Conservation (phyloP, 2,888 invertebrate species). For the Drepana falcataria region DNA sequence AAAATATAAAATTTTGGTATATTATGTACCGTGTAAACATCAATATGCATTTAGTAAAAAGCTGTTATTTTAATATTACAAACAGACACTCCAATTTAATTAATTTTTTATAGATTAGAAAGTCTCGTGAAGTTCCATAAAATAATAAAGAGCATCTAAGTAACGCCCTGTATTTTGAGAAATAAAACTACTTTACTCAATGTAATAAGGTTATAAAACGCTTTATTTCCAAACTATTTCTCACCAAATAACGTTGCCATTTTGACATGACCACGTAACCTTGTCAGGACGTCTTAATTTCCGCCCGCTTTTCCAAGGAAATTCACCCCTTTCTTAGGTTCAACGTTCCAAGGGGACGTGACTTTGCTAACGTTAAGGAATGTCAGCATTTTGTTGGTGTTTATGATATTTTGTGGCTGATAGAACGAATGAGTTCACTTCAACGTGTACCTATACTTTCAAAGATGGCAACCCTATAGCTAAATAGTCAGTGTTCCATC, state of each 20-base stretch:
- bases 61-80: too few species aligned
- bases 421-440: background rate
- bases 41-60: too few species aligned
- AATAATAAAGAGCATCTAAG: too few species aligned
- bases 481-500: too few species aligned
- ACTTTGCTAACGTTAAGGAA: constrained; percentile 8
- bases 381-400: background rate
- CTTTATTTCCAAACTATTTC: background rate
- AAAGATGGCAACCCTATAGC: too few species aligned
- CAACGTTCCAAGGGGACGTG: constrained; percentile 6
- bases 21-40: too few species aligned
- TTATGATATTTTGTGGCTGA: background rate
- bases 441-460: background rate
- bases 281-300: constrained; percentile 32
- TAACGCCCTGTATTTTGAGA: too few species aligned
- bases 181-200: background rate
- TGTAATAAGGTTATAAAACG: background rate
- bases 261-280: constrained; percentile 13
- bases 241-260: background rate
- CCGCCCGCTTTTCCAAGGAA: constrained; percentile 25
- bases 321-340: constrained; percentile 20
- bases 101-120: too few species aligned
- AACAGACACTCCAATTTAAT: too few species aligned
- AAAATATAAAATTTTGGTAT: too few species aligned
- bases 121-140: too few species aligned